Percentiles rank a stretch among this genome's conserved stretches.
These are phyloP conservation scores for Pachycephus smyrnensis DNA, from an alignment of 2,888 invertebrate genomes.

Conservation along the genomic window DNA sequence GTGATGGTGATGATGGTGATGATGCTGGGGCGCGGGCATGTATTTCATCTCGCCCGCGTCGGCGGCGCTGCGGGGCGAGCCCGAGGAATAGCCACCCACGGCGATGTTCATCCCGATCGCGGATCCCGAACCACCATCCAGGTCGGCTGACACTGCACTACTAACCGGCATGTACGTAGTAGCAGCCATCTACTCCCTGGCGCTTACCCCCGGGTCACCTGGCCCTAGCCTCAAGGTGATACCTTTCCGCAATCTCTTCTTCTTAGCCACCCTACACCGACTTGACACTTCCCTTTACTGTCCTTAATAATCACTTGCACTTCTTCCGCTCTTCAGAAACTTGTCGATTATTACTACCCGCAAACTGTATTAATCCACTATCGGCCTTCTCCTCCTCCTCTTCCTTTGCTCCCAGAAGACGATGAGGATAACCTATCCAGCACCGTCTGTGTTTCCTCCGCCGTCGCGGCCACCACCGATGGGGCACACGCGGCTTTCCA, in stretches of 20 bases:
- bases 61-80: constrained; percentile 86
- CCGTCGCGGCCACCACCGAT: constrained; percentile 72
- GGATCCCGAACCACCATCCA: constrained; percentile 74
- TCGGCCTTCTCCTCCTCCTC: too few species aligned
- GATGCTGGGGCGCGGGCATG: constrained; percentile 85
- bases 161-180: constrained; percentile 91
- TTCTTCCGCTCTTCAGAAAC: neutral
- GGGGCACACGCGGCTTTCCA: constrained; percentile 68
- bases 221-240: constrained; percentile 45
- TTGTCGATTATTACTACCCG: neutral
- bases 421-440: neutral
- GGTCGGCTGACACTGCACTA: constrained; percentile 81
- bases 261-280: constrained; percentile 19
- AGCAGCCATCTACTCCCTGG: constrained; percentile 89
- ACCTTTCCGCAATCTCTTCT: constrained; percentile 51
- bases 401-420: too few species aligned
- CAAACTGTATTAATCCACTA: neutral
- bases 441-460: neutral
- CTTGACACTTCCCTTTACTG: neutral
- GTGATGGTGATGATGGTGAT: constrained; percentile 82
- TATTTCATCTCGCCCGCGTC: constrained; percentile 97
- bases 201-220: constrained; percentile 69
- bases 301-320: neutral
- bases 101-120: constrained; percentile 79
- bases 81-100: constrained; percentile 80